Evolutionary conservation across 2,888 invertebrate species (phyloP).

Genomic region (Tetranychus piercei): DNA sequence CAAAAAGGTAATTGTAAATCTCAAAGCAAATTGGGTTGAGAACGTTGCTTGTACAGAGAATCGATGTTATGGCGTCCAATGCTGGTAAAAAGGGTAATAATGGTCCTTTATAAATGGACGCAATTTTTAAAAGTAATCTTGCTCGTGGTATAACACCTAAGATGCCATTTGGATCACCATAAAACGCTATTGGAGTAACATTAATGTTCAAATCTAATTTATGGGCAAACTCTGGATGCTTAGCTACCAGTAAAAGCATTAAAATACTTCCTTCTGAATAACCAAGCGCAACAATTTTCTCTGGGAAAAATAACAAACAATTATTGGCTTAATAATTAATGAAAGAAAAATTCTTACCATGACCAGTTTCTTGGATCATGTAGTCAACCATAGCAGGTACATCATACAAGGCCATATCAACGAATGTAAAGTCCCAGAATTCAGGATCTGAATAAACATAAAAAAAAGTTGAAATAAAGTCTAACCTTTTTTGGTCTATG

Average conservation of each 20-base stretch:
- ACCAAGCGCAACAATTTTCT: background rate
- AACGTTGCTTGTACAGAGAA: background rate
- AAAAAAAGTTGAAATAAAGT: background rate
- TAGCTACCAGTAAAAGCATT: background rate
- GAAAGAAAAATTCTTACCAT: background rate
- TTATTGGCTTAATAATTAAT: background rate
- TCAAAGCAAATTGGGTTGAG: background rate
- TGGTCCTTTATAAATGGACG: background rate
- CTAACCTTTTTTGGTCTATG: background rate
- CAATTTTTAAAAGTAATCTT: background rate
- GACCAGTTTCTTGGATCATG: background rate
- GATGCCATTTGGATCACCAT: too few species aligned
- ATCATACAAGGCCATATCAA: background rate
- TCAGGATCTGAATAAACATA: background rate
- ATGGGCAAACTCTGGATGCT: background rate
- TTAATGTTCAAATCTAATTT: background rate
- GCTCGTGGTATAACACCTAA: too few species aligned
- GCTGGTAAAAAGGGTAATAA: background rate
- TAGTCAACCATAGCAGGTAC: background rate
- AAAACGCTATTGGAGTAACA: background rate
- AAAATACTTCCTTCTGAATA: background rate
- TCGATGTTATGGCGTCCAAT: background rate
- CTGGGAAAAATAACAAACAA: background rate
- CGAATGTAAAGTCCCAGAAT: background rate
- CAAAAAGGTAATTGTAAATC: background rate